Evolutionary conservation across 2,113 vertebrate genomes (phyloP).

Genomic region (Ochotona curzoniae): DNA sequence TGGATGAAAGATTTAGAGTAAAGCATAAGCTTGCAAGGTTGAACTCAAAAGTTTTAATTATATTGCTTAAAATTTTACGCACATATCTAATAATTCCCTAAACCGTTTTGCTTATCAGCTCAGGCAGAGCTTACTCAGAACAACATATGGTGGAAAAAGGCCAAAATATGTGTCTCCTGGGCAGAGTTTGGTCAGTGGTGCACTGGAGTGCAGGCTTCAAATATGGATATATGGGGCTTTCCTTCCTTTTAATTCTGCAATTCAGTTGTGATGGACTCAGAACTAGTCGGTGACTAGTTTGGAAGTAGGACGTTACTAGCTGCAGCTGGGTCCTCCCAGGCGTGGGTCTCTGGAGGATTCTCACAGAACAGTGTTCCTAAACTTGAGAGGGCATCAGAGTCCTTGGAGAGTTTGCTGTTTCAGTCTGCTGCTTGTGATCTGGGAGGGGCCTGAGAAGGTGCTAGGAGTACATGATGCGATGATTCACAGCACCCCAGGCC

Average conservation of each 20-base stretch:
- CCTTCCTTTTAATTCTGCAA: slow-evolving; percentile 70
- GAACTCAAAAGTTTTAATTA: slow-evolving; percentile 54
- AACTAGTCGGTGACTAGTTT: slow-evolving; percentile 43
- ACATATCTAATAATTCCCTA: slow-evolving; percentile 57
- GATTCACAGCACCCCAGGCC: neutral
- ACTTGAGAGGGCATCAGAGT: neutral
- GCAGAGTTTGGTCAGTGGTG: neutral
- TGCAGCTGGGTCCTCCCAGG: neutral
- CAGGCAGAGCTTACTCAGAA: slow-evolving; percentile 49
- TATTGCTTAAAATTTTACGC: slow-evolving; percentile 65
- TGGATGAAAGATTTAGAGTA: neutral
- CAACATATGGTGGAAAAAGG: slow-evolving; percentile 2
- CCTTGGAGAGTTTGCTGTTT: neutral
- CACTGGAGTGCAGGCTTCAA: slow-evolving; percentile 54
- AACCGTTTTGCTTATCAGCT: slow-evolving; percentile 62
- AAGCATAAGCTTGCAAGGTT: neutral
- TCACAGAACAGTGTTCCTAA: neutral
- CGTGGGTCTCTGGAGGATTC: neutral
- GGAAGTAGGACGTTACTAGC: neutral
- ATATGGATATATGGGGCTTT: slow-evolving; percentile 36
- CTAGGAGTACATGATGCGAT: neutral
- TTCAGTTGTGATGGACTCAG: slow-evolving; percentile 56
- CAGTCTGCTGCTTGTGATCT: neutral
- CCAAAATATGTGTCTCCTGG: slow-evolving; percentile 45
- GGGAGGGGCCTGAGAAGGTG: neutral